phyloP scores from a whole-genome alignment of 2,888 invertebrate genomes.

The Tineola bisselliella region DNA sequence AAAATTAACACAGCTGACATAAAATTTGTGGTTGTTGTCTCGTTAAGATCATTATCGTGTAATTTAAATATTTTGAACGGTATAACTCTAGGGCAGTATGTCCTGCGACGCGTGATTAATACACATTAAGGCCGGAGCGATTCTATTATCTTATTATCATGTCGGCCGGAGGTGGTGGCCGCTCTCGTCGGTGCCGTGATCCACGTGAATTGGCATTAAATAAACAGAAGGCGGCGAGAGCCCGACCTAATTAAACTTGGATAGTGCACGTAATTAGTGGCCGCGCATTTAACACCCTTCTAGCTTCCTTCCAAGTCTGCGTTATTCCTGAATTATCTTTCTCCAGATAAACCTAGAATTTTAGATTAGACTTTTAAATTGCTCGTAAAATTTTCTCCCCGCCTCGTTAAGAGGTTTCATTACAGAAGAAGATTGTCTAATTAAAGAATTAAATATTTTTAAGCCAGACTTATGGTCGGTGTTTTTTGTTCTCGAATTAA shows the following conservation, averaged over 20 bases:
- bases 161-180: neutral
- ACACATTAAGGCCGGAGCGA: slow-evolving; percentile 21
- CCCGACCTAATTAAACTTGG: slow-evolving; percentile 35
- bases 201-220: slow-evolving; percentile 7
- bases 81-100: neutral
- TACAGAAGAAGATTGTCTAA: neutral
- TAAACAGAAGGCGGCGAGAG: slow-evolving; percentile 8
- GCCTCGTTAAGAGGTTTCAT: slow-evolving; percentile 3
- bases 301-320: slow-evolving; percentile 15
- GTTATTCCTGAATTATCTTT: slow-evolving; percentile 6
- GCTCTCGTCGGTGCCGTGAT: neutral
- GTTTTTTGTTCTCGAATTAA: neutral
- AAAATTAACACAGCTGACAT: slow-evolving; percentile 11
- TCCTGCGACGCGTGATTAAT: slow-evolving; percentile 19
- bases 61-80: slow-evolving; percentile 11
- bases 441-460: slow-evolving; percentile 5
- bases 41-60: slow-evolving; percentile 11
- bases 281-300: slow-evolving; percentile 12
- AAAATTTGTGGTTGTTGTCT: slow-evolving; percentile 12
- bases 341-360: slow-evolving; percentile 8
- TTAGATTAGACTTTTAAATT: slow-evolving; percentile 6
- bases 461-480: neutral
- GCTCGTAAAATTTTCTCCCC: slow-evolving; percentile 3
- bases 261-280: slow-evolving; percentile 35
- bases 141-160: slow-evolving; percentile 22